Evolutionary conservation across 2,113 vertebrate species (phyloP), one percentile per base, ranked within the genome.

Genomic region (Mesoclemmys tuberculata): DNA sequence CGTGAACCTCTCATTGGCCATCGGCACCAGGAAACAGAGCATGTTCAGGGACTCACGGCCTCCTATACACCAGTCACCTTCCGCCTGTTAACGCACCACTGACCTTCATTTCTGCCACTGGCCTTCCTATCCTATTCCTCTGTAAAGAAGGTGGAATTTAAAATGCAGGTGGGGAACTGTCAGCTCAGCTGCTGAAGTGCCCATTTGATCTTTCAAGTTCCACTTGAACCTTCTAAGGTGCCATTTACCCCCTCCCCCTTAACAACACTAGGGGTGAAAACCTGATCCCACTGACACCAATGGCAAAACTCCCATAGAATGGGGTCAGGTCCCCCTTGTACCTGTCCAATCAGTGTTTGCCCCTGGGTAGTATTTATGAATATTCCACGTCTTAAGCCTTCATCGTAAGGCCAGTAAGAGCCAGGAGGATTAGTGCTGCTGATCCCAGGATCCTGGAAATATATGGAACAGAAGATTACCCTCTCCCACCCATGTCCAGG

Each of bases 401-500:
- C 99, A 16, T 99, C 99, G 0, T 98, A 99, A 2, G 99, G 98
- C 98, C 98, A 98, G 89, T 99, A 99, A 24, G 98, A 98, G 44
- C 99, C 99, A 0, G 91, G 68, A 1, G 98, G 96, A 89, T 97
- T 98, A 41, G 97, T 97, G 95, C 99, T 99, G 95, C 99, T 99
- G 97, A 99, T 99, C 3, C 98, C 99, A 0, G 99, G 98, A 48
- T 99, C 99, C 99, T 99, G 97, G 48, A 92, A 87, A 35, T 46
- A 81, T 58, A 88, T 0, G 3, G 58, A 96, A 89, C 26, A 80
- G 9, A 44, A 48, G 48, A 29, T 81, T 26, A 64, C 49, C 16
- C 31, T 68, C 46, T 84, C 46, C 44, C 44, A 2, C 26, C 48
- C 21, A 24, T 5, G 19, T 46, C 21, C 35, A 46, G 38, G 54